Conservation (phyloP, 2,113 vertebrate genomes). For the Girardinichthys multiradiatus region DNA sequence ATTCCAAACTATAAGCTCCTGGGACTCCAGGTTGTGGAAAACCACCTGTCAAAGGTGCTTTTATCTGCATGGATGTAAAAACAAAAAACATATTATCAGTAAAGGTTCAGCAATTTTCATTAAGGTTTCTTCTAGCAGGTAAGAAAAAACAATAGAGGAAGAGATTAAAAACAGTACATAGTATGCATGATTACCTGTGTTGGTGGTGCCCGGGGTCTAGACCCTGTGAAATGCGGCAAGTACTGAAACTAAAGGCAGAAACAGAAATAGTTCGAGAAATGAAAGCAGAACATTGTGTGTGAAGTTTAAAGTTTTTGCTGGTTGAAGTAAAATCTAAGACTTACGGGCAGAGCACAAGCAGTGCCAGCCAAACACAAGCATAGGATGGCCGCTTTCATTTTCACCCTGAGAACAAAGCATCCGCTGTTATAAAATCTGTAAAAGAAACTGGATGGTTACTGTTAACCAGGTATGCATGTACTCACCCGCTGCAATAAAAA, state of each 20-base stretch:
- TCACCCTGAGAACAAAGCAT: slow-evolving; percentile 35
- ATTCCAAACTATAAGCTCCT: slow-evolving; percentile 77
- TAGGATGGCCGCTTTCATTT: slow-evolving; percentile 71
- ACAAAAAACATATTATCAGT: no score
- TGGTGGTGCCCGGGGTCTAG: slow-evolving; percentile 53
- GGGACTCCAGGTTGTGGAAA: slow-evolving; percentile 52
- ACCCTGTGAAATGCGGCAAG: slow-evolving; percentile 68
- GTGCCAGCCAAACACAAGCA: slow-evolving; percentile 71
- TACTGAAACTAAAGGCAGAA: slow-evolving; percentile 56
- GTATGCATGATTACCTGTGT: slow-evolving; percentile 64
- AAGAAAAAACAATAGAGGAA: not conserved
- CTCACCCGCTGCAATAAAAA: slow-evolving; percentile 49
- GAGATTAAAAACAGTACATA: not conserved
- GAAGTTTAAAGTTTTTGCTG: not conserved
- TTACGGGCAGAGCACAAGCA: slow-evolving; percentile 74
- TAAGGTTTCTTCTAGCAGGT: no score
- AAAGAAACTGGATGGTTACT: not conserved
- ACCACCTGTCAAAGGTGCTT: slow-evolving; percentile 33
- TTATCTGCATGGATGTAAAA: slow-evolving; percentile 44
- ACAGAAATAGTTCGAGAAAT: not conserved
- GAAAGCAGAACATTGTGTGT: not conserved
- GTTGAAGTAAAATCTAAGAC: slow-evolving; percentile 22
- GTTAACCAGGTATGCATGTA: not conserved
- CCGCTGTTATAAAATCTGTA: not conserved
- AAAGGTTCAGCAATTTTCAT: not conserved